These are phyloP conservation scores for Pterophyllum scalare DNA, from an alignment of 2,113 vertebrate species.

Conservation along the genomic window DNA sequence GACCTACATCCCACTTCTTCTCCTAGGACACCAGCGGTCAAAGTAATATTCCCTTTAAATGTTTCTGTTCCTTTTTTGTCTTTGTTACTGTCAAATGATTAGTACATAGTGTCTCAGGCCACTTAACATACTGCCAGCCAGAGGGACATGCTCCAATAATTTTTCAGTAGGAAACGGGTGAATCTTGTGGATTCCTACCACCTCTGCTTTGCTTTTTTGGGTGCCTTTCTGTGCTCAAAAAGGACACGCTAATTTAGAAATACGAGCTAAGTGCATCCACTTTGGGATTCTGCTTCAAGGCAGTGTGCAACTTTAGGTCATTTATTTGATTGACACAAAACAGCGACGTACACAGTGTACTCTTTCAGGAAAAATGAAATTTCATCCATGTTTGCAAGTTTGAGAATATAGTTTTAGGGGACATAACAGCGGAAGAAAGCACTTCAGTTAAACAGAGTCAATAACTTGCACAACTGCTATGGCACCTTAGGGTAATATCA, in stretches of 20 bases:
- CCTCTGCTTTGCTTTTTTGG: slow-evolving; percentile 53
- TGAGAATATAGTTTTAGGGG: slow-evolving; percentile 54
- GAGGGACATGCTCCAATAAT: slow-evolving; percentile 73
- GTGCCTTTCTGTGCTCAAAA: slow-evolving; percentile 45
- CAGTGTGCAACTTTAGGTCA: slow-evolving; percentile 47
- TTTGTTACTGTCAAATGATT: slow-evolving; percentile 67
- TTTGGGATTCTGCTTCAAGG: slow-evolving; percentile 49
- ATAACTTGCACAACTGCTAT: slow-evolving; percentile 68
- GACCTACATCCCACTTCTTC: slow-evolving; percentile 34
- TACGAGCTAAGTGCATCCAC: slow-evolving; percentile 42
- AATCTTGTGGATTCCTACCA: slow-evolving; percentile 63
- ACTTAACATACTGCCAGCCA: slow-evolving; percentile 64
- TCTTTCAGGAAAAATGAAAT: slow-evolving; percentile 77
- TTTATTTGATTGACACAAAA: slow-evolving; percentile 68
- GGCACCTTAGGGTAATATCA: slow-evolving; percentile 70
- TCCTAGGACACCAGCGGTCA: slow-evolving; percentile 56
- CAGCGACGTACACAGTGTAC: slow-evolving; percentile 44
- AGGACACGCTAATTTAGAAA: slow-evolving; percentile 55
- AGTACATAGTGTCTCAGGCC: slow-evolving; percentile 68
- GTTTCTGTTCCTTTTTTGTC: slow-evolving; percentile 1
- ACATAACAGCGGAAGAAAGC: slow-evolving; percentile 54
- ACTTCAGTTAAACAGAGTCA: slow-evolving; percentile 73
- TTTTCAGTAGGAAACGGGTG: slow-evolving; percentile 56
- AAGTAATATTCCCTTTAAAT: slow-evolving; percentile 32
- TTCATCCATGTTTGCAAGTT: slow-evolving; percentile 67